These are phyloP conservation scores for Amphibalanus amphitrite DNA, from an alignment of 1,140 invertebrate species.

Conservation along the genomic window DNA sequence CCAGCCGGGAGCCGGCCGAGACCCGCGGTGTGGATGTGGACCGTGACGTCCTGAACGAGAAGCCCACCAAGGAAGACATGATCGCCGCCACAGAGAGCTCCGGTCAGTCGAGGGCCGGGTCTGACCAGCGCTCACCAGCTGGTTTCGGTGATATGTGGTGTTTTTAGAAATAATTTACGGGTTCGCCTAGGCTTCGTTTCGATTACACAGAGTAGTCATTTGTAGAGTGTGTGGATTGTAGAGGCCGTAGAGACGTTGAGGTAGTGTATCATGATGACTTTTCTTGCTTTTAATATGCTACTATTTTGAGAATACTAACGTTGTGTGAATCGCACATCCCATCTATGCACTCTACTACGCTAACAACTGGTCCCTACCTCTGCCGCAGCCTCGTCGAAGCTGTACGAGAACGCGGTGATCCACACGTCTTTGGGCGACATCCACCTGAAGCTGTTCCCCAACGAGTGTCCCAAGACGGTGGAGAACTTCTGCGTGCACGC, in stretches of 20 bases:
- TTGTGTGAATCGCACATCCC: no score
- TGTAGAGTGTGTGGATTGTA: no score
- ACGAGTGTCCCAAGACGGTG: constrained; percentile 84
- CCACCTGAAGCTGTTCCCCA: constrained; percentile 75
- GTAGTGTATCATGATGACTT: no score
- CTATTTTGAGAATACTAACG: no score
- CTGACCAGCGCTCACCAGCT: no score
- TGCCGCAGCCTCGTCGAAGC: constrained; percentile 42
- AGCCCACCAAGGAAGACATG: constrained; percentile 95
- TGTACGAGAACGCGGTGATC: constrained; percentile 74
- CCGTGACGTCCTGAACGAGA: constrained; percentile 95
- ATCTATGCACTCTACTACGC: no score
- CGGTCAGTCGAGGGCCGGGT: constrained; percentile 32
- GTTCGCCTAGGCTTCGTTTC: no score
- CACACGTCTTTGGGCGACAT: constrained; percentile 95
- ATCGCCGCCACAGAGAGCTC: constrained; percentile 85
- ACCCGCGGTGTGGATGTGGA: constrained; percentile 67
- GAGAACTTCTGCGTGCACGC: constrained; percentile 97
- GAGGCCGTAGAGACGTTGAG: no score
- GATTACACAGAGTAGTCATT: no score
- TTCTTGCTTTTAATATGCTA: no score
- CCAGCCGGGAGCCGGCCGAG: constrained; percentile 65
- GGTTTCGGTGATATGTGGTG: no score
- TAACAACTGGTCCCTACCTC: constrained; percentile 44
- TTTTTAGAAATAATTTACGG: no score